Percentiles rank a stretch among this genome's conserved stretches.
These are phyloP conservation scores for Xenentodon cancila DNA, from an alignment of 2,797 vertebrate species.

Conservation along the genomic window DNA sequence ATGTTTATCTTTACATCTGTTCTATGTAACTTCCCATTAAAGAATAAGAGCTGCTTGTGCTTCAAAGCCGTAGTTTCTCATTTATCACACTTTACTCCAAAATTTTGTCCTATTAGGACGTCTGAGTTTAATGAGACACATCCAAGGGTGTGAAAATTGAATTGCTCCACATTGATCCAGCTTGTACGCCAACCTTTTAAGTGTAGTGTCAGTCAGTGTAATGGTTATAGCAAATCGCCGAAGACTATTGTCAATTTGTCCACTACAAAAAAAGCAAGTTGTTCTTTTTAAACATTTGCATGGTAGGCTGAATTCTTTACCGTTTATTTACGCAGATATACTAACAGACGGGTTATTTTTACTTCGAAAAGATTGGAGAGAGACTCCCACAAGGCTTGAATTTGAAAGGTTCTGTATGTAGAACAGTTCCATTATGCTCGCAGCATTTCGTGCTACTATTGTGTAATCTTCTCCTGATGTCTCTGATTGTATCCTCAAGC, in stretches of 20 bases:
- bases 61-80: slow-evolving; percentile 30
- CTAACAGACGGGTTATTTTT: slow-evolving; percentile 10
- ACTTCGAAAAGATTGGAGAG: slow-evolving; percentile 1
- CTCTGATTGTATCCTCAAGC: slow-evolving; percentile 1
- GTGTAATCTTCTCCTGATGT: background rate
- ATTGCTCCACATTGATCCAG: slow-evolving; percentile 58
- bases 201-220: slow-evolving; percentile 13
- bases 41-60: slow-evolving; percentile 10
- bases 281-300: background rate
- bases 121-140: slow-evolving; percentile 70
- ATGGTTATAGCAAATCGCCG: slow-evolving; percentile 19
- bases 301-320: background rate
- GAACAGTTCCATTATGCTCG: slow-evolving; percentile 14
- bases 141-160: slow-evolving; percentile 43
- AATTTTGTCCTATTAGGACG: slow-evolving; percentile 63
- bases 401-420: slow-evolving; percentile 23
- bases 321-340: slow-evolving; percentile 12
- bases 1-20: slow-evolving; percentile 66
- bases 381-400: slow-evolving; percentile 13
- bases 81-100: slow-evolving; percentile 68
- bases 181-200: slow-evolving; percentile 16
- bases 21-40: slow-evolving; percentile 34
- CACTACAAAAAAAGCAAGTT: slow-evolving; percentile 7
- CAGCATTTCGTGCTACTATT: background rate
- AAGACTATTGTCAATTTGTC: slow-evolving; percentile 12